These are phyloP conservation scores for Nothocercus julius DNA, from an alignment of 2,113 vertebrate genomes.

Conservation along the genomic window DNA sequence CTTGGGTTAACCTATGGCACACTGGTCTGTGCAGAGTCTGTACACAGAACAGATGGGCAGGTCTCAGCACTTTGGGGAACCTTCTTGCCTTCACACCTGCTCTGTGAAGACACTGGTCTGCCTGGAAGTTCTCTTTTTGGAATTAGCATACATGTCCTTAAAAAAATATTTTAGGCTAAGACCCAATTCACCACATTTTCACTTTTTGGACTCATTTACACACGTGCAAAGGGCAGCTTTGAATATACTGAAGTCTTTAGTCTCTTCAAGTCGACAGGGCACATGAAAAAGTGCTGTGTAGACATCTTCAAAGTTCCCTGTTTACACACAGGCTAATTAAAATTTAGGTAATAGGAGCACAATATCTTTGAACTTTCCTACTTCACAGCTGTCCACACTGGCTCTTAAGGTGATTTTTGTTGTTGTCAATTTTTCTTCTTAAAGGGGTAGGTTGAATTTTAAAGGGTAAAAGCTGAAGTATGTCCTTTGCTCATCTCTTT, in stretches of 20 bases:
- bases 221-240: not conserved
- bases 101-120: not conserved
- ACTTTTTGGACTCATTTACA: not conserved
- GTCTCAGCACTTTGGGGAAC: not conserved
- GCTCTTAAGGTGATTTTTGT: not conserved
- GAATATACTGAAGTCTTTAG: not conserved
- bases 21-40: not conserved
- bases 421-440: not conserved
- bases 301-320: not conserved
- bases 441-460: not conserved
- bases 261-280: constrained; percentile 19
- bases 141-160: not conserved
- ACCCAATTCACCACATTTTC: not conserved
- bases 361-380: constrained; percentile 13
- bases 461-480: not conserved
- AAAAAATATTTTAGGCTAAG: not conserved
- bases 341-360: constrained; percentile 18
- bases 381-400: not conserved
- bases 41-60: not conserved
- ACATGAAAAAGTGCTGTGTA: not conserved
- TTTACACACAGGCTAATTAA: constrained; percentile 39
- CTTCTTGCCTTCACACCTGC: not conserved
- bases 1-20: not conserved
- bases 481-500: not conserved
- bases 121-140: not conserved